Evolutionary conservation across 1,140 invertebrate genomes (phyloP), one percentile per base, ranked within the genome.

Genomic region (Dendrolimus punctatus): DNA sequence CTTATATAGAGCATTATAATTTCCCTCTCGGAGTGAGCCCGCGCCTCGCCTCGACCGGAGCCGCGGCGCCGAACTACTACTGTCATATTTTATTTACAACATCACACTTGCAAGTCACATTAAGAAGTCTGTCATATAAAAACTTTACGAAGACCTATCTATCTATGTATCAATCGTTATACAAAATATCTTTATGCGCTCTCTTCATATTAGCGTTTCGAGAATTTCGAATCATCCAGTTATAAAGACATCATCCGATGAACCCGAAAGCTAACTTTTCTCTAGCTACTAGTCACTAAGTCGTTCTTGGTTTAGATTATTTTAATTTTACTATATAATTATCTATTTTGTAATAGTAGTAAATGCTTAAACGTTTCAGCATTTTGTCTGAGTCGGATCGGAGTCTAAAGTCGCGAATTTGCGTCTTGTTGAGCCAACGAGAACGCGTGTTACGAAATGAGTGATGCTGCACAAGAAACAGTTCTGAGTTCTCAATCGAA

Each of bases 81-180:
- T 39, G 49, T 53, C 63, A 59, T 81, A 80, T 66, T 80, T 63
- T 85, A 82, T 80, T 66, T 81, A 85, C 78, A 82, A 79, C 67
- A 82, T 84, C 82, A 84, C 77, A 83, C 77, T 80, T 76, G 70
- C 68, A 78, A 80, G 74, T 82, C 73, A 80, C 78, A 76, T 80
- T 68, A 66, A 75, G 74, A 78, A 80, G 71, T 80, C 65, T 80
- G 72, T 76, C 73, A 77, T 80, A 80, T 80, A 85, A 80, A 85
- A 80, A 79, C 68, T 79, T 80, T 76, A 76, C 66, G 64, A 71
- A 76, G 74, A 73, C 60, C 65, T 76, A 78, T 63, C 66, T 83
- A 81, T 69, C 57, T 64, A 75, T 65, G 61, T 80, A 73, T 74
- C 68, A 73, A 76, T 81, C 68, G 72, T 79, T 82, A 83, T 82